Conservation (phyloP, 2,113 vertebrate species). For the Elaphurus davidianus region DNA sequence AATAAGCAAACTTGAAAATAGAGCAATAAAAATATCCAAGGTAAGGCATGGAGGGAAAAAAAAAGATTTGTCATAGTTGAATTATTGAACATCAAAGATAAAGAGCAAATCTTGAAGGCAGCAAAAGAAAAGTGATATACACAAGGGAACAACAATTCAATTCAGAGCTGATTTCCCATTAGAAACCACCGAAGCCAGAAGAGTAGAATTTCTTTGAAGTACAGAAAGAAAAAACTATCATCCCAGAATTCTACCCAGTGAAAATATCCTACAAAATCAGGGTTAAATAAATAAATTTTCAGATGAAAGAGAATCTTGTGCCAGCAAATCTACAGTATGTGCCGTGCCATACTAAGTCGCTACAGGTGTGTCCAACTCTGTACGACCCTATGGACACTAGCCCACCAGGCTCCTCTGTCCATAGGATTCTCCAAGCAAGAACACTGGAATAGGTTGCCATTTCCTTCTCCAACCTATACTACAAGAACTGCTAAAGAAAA, state of each 20-base stretch:
- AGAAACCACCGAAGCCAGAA: background rate
- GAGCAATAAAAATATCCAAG: background rate
- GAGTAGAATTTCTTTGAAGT: background rate
- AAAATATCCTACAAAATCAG: background rate
- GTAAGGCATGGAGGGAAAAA: background rate
- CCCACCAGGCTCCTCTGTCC: background rate
- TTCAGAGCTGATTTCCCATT: background rate
- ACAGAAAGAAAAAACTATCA: background rate
- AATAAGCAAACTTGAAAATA: background rate
- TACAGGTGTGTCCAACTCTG: background rate
- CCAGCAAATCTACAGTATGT: background rate
- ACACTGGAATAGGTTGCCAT: background rate
- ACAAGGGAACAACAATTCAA: background rate
- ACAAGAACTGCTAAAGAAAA: background rate
- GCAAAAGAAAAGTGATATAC: background rate
- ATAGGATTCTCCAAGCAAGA: background rate
- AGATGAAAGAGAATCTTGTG: background rate
- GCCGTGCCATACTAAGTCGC: accelerated
- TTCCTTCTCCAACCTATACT: background rate
- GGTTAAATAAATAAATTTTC: background rate
- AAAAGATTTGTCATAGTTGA: background rate
- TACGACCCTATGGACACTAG: background rate
- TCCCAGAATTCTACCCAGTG: background rate
- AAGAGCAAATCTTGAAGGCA: background rate
- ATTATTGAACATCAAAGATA: background rate